A percentile compares a stretch with the other conserved stretches of the same genome.
Conservation (phyloP, 2,113 vertebrate genomes). For the Clarias gariepinus region DNA sequence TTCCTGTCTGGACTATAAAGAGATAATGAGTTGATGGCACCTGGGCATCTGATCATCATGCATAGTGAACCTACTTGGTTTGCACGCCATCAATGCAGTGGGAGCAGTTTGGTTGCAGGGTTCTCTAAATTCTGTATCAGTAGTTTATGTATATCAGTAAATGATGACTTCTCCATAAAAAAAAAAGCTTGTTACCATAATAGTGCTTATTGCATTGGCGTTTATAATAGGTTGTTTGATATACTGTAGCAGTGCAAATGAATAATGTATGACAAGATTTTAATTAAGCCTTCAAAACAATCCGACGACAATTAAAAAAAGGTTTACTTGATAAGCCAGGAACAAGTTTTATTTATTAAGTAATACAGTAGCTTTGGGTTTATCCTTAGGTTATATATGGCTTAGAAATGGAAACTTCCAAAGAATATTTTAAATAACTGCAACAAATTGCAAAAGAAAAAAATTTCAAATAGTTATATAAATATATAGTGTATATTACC, state of each 20-base stretch:
- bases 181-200: neutral
- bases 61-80: conserved; percentile 30
- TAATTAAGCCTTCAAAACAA: neutral
- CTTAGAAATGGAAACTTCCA: neutral
- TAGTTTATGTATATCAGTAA: neutral
- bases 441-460: neutral
- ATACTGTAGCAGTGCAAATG: neutral
- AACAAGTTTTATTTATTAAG: neutral
- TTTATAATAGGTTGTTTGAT: neutral
- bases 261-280: neutral
- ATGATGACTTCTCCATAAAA: neutral
- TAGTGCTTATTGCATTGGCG: neutral
- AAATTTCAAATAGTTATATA: no score
- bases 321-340: neutral
- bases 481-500: neutral
- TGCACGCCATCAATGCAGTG: conserved; percentile 2
- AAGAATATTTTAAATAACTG: neutral
- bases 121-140: neutral
- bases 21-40: conserved; percentile 25
- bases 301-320: neutral
- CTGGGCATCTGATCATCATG: conserved; percentile 32
- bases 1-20: conserved; percentile 31
- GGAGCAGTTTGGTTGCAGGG: conserved; percentile 17
- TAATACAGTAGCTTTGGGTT: neutral
- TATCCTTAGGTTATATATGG: neutral